Base-by-base conservation (phyloP, 2,797 vertebrate species). In the Fundulus diaphanus region DNA sequence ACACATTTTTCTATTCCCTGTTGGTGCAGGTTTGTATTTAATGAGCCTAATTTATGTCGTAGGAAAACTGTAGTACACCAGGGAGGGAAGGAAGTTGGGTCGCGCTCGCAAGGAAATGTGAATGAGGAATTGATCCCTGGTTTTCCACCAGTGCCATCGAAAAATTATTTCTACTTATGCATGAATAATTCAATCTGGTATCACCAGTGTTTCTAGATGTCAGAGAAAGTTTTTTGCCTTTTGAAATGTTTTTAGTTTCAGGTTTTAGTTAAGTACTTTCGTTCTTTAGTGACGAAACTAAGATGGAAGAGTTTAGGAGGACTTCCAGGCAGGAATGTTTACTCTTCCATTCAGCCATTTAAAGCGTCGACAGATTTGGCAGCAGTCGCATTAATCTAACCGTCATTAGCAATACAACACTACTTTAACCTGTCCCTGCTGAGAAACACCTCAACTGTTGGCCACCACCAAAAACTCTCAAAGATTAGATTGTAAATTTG, bases 341-440 rank as follows among this genome's bases (percentile, higher is more conserved):
- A 24, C n/a, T 27, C 35, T 37, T 7, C 7, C 31, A 51, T 22
- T 52, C 27, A 40, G 11, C 63, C 40, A 27, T 42, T 44, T 44
- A 44, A 27, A 22, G 24, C 13, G 2, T 67, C 15, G 61, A 68
- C 33, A 0, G 18, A 56, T 70, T 31, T 48, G 11, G 29, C 22
- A 11, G 4, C 9, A 35, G 15, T 80, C 16, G 1, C 56, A 70
- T 73, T 49, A 35, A 16, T 76, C 66, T 13, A 83, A 66, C 61
- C 24, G 56, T 69, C 70, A 78, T 70, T 77, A 42, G 87, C 7
- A 90, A 88, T 74, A 3, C 42, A 68, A 89, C 68, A 81, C 78
- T 16, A 31, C 72, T 79, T 69, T 24, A 77, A 76, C 15, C 29
- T 29, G 76, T 82, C 44, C 54, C 24, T 42, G n/a, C 35, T 54